Evolutionary conservation across 2,888 invertebrate species (phyloP).

Genomic region (Mimachlamys varia): DNA sequence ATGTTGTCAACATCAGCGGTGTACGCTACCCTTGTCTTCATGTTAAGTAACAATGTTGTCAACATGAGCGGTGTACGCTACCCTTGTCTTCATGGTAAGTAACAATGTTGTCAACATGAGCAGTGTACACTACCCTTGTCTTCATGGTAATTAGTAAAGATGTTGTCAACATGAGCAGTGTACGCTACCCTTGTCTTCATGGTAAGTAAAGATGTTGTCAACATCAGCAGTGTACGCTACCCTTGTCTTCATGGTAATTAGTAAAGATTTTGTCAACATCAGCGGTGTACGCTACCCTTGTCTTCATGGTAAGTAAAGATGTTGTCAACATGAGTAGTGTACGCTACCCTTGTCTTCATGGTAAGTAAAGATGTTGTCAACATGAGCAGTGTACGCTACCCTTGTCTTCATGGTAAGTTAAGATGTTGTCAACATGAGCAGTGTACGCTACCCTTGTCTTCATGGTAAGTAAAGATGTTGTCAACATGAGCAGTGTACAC

Average conservation of each 20-base stretch:
- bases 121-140: conserved; percentile 38
- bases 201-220: too few relatives aligned
- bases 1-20: conserved; percentile 12
- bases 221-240: conserved; percentile 36
- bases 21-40: conserved; percentile 42
- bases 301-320: too few relatives aligned
- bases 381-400: conserved; percentile 23
- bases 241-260: conserved; percentile 46
- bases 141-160: too few relatives aligned
- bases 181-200: conserved; percentile 44
- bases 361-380: too few relatives aligned
- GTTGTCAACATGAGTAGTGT: background rate
- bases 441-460: conserved; percentile 41
- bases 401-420: conserved; percentile 48
- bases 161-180: background rate
- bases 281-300: conserved; percentile 37
- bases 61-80: conserved; percentile 27
- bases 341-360: conserved; percentile 45
- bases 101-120: conserved; percentile 6
- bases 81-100: conserved; percentile 47
- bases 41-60: too few relatives aligned
- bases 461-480: too few relatives aligned
- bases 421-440: background rate
- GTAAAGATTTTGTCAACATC: too few relatives aligned
- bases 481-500: conserved; percentile 32